Conservation (phyloP, 2,797 vertebrate genomes). For the Sandelia bainsii region DNA sequence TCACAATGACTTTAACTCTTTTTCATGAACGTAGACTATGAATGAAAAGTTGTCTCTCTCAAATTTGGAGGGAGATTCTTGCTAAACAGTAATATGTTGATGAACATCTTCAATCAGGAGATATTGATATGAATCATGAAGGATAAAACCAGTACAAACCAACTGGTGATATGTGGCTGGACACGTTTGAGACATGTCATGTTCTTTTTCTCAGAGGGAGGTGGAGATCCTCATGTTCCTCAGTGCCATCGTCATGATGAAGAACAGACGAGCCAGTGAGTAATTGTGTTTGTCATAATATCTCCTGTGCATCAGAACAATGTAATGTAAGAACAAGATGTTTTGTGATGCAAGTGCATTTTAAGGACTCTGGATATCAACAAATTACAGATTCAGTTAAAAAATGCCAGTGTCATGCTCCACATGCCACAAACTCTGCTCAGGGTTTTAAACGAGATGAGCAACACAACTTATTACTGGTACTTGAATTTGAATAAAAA, state of each 20-base stretch:
- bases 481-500: neutral
- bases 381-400: neutral
- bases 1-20: too few species aligned
- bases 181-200: neutral
- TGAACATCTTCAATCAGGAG: too few species aligned
- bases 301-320: neutral
- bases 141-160: neutral
- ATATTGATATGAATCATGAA: neutral
- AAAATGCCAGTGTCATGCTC: neutral
- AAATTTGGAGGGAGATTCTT: too few species aligned
- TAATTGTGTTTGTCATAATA: neutral
- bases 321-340: too few species aligned
- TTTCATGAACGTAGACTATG: too few species aligned
- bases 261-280: slow-evolving; percentile 97
- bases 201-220: slow-evolving; percentile 87
- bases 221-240: slow-evolving; percentile 98
- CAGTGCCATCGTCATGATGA: slow-evolving; percentile 99
- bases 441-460: neutral
- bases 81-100: too few species aligned
- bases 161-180: neutral
- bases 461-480: neutral
- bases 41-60: too few species aligned
- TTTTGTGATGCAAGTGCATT: neutral
- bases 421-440: neutral
- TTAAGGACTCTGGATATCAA: neutral